Evolutionary conservation across 1,140 invertebrate genomes (phyloP), one percentile per base, ranked within the genome.

Genomic region (Trachymyrmex septentrionalis): DNA sequence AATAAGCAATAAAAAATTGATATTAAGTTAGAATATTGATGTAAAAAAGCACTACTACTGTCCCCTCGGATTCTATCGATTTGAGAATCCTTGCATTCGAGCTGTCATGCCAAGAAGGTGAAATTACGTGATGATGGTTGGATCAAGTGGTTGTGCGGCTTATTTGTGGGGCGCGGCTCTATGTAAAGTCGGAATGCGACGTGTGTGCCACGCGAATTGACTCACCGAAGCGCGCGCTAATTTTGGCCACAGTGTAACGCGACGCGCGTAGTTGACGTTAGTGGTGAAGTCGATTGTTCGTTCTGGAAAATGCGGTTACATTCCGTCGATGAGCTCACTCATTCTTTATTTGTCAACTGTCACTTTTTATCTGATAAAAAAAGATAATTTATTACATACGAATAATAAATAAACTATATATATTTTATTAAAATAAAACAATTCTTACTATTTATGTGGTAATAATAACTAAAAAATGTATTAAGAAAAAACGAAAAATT

Each of bases 141-240:
- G 91, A 93, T 93, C 92, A 93, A 93, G 93, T 90, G 72, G 67
- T 71, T 85, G 80, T 59, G 91, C 72, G 86, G 82, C 88, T 90
- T 93, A 93, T 94, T 92, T 92, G 90, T 81, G 90, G 89, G 88
- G 80, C 64, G 85, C 90, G 90, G 73, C 86, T 86, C 72, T 86
- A 85, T 72, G 88, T 86, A 89, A 85, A 90, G 88, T 88, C 72
- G 91, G 90, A 90, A 90, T 91, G 92, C 80, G 91, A 88, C 86
- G 92, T 89, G 91, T 92, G 90, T 92, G 91, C 87, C 92, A 87
- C 88, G 91, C 86, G 88, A 73, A 88, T 87, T 93, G 93, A 93
- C 88, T 93, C 93, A 93, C 86, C 87, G 61, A 84, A 77, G 76
- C 69, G 90, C 85, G 85, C 85, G 87, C 93, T 93, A 93, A 93